Evolutionary conservation across 2,113 vertebrate genomes (phyloP).

Genomic region (Grus americana): DNA sequence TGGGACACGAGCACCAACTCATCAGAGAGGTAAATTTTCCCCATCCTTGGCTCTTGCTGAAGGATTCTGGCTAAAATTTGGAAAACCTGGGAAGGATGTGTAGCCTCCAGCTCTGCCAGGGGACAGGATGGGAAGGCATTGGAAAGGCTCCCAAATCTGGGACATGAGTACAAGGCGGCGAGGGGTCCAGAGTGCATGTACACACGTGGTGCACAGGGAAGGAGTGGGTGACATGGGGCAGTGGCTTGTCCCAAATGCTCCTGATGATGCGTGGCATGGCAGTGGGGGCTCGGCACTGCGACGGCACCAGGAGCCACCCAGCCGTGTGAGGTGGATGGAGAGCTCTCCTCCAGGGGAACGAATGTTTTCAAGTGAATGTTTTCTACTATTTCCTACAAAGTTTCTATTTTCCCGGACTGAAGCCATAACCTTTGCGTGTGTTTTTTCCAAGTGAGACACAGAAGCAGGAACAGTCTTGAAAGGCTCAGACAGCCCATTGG

Average conservation of each 20-base stretch:
- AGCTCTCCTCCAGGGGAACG: accelerated
- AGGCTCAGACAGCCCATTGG: background rate
- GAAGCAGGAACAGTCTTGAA: background rate
- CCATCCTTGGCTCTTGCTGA: background rate
- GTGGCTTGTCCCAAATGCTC: background rate
- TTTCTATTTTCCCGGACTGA: background rate
- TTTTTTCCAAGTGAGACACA: background rate
- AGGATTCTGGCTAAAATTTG: background rate
- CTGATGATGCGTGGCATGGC: accelerated
- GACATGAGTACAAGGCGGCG: accelerated
- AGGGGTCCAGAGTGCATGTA: too few species aligned
- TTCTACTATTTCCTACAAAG: background rate
- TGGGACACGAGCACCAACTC: background rate
- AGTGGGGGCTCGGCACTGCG: accelerated
- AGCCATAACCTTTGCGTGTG: background rate
- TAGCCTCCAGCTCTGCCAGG: background rate
- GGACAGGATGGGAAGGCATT: background rate
- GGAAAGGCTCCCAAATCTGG: background rate
- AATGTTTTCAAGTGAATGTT: background rate
- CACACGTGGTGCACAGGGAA: background rate
- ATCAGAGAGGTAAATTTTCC: background rate
- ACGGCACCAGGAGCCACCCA: accelerated
- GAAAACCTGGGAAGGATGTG: background rate
- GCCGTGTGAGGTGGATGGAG: accelerated
- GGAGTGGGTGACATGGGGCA: background rate